These are phyloP conservation scores for Fragum fragum DNA, from an alignment of 2,888 invertebrate species.

Conservation along the genomic window DNA sequence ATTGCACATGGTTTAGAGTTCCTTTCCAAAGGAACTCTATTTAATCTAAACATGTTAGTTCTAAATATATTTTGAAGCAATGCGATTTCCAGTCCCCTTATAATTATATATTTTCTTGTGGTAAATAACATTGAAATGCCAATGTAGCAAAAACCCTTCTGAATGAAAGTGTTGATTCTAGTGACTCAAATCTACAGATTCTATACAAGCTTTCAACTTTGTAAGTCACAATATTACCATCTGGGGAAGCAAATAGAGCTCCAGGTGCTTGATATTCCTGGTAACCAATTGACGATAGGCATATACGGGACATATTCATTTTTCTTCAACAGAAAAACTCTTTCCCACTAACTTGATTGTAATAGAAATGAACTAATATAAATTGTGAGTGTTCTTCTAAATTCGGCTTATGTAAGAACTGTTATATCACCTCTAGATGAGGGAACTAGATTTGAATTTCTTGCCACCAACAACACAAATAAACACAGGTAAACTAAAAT, in stretches of 20 bases:
- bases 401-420: neutral
- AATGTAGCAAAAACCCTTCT: slow-evolving; percentile 13
- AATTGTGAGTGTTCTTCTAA: neutral
- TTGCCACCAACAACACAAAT: no score
- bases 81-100: slow-evolving; percentile 10
- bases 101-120: neutral
- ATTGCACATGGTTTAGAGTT: neutral
- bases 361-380: neutral
- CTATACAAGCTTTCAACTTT: neutral
- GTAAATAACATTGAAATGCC: neutral
- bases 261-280: neutral
- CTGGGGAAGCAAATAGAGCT: slow-evolving; percentile 8
- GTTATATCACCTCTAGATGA: neutral
- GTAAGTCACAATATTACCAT: slow-evolving; percentile 4
- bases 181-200: neutral
- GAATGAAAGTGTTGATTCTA: neutral
- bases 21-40: neutral
- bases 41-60: neutral
- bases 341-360: neutral
- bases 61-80: neutral
- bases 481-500: neutral
- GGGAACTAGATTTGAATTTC: no score
- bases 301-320: neutral
- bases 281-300: neutral
- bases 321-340: neutral